These are phyloP conservation scores for Tenthredo livida DNA, from an alignment of 2,888 invertebrate genomes.

Conservation along the genomic window DNA sequence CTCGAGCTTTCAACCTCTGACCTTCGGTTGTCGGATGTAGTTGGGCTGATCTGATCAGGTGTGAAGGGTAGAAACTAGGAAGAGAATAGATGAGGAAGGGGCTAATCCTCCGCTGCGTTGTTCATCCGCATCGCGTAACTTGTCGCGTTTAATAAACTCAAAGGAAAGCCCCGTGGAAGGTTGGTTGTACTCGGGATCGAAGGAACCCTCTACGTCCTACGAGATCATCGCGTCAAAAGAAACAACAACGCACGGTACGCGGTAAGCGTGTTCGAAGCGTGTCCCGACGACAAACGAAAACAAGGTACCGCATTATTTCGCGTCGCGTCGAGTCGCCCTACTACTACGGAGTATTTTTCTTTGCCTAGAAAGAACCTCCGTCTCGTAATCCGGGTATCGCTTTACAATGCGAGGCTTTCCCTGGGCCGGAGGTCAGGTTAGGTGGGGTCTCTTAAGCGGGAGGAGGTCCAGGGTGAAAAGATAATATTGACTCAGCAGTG, in stretches of 20 bases:
- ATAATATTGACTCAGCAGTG: slow-evolving; percentile 70
- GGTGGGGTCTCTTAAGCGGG: slow-evolving; percentile 57
- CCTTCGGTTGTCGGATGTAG: slow-evolving; percentile 21
- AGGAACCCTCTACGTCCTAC: slow-evolving; percentile 28
- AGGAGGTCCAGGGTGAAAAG: slow-evolving; percentile 63
- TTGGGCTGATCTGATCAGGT: slow-evolving; percentile 39
- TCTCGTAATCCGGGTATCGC: slow-evolving; percentile 70
- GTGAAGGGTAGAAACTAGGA: slow-evolving; percentile 19
- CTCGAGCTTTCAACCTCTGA: slow-evolving; percentile 3
- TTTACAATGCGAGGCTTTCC: slow-evolving; percentile 64
- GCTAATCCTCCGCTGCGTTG: slow-evolving; percentile 29
- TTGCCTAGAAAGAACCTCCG: slow-evolving; percentile 58
- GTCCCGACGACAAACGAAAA: slow-evolving; percentile 51
- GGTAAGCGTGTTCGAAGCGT: slow-evolving; percentile 48
- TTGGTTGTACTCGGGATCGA: background rate
- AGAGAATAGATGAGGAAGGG: background rate
- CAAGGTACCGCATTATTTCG: slow-evolving; percentile 54
- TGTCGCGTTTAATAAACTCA: slow-evolving; percentile 51
- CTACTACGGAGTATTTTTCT: slow-evolving; percentile 62
- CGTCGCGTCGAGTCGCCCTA: slow-evolving; percentile 41
- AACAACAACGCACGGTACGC: slow-evolving; percentile 35
- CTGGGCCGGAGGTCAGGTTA: slow-evolving; percentile 59
- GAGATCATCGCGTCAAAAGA: slow-evolving; percentile 51
- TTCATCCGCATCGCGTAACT: slow-evolving; percentile 48
- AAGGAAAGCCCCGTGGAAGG: slow-evolving; percentile 43